A percentile compares a stretch with the other conserved stretches of the same genome.
These are phyloP conservation scores for Paramuricea clavata DNA, from an alignment of 92 coral and sea anemone genomes.

Conservation along the genomic window DNA sequence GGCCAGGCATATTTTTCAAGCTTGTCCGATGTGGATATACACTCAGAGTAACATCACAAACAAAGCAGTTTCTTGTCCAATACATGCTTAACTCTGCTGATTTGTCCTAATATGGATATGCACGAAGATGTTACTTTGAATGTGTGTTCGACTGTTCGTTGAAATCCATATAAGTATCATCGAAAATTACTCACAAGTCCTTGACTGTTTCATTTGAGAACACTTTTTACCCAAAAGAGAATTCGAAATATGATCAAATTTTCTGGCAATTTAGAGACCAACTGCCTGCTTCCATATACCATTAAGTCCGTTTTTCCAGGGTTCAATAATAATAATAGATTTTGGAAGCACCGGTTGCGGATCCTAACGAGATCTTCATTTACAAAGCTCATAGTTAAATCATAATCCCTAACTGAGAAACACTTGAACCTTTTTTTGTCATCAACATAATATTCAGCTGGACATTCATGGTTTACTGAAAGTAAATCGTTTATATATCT, in stretches of 20 bases:
- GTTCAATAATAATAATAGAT: no score
- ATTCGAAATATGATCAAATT: slow-evolving; percentile 31
- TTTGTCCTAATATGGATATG: slow-evolving; percentile 37
- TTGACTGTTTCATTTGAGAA: slow-evolving; percentile 37
- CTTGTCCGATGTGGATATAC: no score
- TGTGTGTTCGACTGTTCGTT: no score
- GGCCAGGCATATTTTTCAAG: no score
- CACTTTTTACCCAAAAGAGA: slow-evolving; percentile 44
- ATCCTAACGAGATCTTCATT: slow-evolving; percentile 29
- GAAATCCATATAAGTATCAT: no score
- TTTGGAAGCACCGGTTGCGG: slow-evolving; percentile 8
- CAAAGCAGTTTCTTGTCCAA: no score
- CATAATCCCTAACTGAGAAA: slow-evolving; percentile 32
- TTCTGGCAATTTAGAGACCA: slow-evolving; percentile 41
- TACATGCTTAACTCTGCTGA: neutral
- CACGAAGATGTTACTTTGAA: no score
- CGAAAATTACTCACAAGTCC: slow-evolving; percentile 51
- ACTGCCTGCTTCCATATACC: slow-evolving; percentile 51
- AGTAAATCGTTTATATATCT: slow-evolving; percentile 28
- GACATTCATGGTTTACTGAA: neutral
- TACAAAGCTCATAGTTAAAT: slow-evolving; percentile 8
- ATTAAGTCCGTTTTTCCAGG: slow-evolving; percentile 37
- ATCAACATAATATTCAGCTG: neutral
- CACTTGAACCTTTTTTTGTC: neutral
- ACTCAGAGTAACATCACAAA: no score